Percentiles rank a stretch among this genome's conserved stretches.
These are phyloP conservation scores for Rhizoglyphus robini DNA, from an alignment of 1,140 invertebrate species.

Conservation along the genomic window DNA sequence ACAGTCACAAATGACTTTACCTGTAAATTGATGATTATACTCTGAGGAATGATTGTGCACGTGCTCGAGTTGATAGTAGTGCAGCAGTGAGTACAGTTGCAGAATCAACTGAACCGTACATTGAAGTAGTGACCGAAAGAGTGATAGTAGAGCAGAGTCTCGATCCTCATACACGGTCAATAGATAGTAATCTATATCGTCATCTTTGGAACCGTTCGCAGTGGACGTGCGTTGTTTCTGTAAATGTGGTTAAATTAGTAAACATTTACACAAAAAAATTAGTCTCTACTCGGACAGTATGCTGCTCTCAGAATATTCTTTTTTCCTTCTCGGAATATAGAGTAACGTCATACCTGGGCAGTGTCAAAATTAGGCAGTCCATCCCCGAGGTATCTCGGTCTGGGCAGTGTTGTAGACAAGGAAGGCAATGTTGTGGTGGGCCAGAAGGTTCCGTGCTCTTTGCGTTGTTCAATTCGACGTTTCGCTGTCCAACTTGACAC, in stretches of 20 bases:
- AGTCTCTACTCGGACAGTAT: no score
- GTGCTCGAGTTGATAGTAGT: conserved; percentile 6
- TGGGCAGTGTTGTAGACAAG: conserved; percentile 6
- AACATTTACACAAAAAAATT: no score
- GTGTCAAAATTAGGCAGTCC: not conserved
- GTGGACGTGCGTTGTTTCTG: not conserved
- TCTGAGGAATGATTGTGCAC: conserved; percentile 15
- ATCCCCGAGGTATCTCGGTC: not conserved
- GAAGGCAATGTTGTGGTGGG: conserved; percentile 1
- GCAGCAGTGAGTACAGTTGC: conserved; percentile 25
- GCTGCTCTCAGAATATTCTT: no score
- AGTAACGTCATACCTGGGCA: not conserved
- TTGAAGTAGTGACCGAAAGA: conserved; percentile 26
- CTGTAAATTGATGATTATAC: conserved; percentile 17
- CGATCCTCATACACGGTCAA: conserved; percentile 28
- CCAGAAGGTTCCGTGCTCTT: not conserved
- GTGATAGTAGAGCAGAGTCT: conserved; percentile 27
- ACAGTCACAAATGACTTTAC: not conserved
- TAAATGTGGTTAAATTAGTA: no score
- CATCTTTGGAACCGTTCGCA: not conserved
- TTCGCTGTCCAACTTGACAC: not conserved
- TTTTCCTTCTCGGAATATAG: no score
- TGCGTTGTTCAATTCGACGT: not conserved
- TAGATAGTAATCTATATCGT: conserved; percentile 22
- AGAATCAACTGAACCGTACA: conserved; percentile 26